Conservation (phyloP, 2,113 vertebrate species). For the Dromas ardeola region DNA sequence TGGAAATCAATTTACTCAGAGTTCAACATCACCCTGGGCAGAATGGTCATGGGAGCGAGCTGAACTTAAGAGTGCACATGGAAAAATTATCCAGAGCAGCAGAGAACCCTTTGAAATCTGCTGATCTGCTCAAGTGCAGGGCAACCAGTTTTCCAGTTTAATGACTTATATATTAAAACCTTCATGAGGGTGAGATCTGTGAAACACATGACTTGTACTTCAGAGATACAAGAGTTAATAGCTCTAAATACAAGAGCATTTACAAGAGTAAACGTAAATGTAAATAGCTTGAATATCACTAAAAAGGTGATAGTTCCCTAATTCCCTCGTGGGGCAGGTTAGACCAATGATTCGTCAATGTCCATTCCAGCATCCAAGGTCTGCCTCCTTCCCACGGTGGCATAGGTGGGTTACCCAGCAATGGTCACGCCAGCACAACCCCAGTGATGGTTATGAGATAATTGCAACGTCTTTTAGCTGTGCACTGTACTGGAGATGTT, state of each 20-base stretch:
- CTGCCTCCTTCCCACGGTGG: neutral
- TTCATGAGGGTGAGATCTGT: neutral
- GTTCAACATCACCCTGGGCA: neutral
- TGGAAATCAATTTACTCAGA: neutral
- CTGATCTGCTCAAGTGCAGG: neutral
- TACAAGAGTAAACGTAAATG: neutral
- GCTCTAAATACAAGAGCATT: too few species aligned
- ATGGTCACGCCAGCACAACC: neutral
- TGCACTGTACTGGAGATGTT: neutral
- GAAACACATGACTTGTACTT: neutral
- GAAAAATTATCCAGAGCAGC: neutral
- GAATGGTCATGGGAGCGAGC: neutral
- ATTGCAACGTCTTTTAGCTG: neutral
- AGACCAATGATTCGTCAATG: neutral
- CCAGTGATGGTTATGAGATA: neutral
- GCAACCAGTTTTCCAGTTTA: neutral
- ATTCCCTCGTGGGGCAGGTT: fast-evolving
- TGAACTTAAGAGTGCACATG: neutral
- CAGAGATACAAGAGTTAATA: neutral
- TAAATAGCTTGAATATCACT: neutral
- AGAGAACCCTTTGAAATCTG: neutral
- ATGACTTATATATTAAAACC: neutral
- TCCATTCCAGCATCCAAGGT: neutral
- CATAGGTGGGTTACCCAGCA: neutral
- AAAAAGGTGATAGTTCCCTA: neutral